A percentile compares a stretch with the other conserved stretches of the same genome.
Evolutionary conservation across 1,140 invertebrate species (phyloP).

Genomic region (Theocolax elegans): DNA sequence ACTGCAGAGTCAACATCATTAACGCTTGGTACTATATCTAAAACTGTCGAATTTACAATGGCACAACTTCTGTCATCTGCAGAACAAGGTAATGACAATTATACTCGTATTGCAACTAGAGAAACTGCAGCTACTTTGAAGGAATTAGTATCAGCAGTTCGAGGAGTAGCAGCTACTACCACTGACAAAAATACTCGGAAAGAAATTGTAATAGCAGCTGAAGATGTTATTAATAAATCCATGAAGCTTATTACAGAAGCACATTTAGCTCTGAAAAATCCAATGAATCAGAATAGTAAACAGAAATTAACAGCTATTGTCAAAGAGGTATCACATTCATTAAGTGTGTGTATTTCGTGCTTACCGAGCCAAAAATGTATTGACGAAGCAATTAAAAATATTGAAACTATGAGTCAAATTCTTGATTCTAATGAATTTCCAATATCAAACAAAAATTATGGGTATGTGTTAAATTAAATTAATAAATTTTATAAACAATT

Average conservation of each 20-base stretch:
- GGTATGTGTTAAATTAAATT: constrained; percentile 59
- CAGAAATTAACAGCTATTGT: constrained; percentile 73
- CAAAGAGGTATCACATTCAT: constrained; percentile 72
- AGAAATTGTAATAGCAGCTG: constrained; percentile 78
- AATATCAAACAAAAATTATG: constrained; percentile 77
- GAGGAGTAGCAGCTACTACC: constrained; percentile 77
- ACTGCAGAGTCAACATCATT: constrained; percentile 80
- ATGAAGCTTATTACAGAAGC: constrained; percentile 83
- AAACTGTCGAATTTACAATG: constrained; percentile 74
- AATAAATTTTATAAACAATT: not conserved
- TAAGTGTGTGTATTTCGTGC: constrained; percentile 79
- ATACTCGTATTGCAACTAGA: constrained; percentile 83
- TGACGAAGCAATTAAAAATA: constrained; percentile 85
- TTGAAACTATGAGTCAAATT: constrained; percentile 80
- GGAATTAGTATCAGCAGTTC: constrained; percentile 76
- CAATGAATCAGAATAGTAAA: constrained; percentile 71
- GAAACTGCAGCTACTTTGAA: constrained; percentile 82
- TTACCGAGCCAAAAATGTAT: constrained; percentile 91
- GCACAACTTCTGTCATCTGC: constrained; percentile 88
- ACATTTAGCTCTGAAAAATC: constrained; percentile 73
- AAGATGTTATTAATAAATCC: constrained; percentile 83
- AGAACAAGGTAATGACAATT: constrained; percentile 84
- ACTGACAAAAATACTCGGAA: constrained; percentile 73
- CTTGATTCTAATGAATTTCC: constrained; percentile 81
- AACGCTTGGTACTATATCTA: constrained; percentile 77